These are phyloP conservation scores for Dipus sagitta DNA, from an alignment of 2,797 vertebrate species.

Conservation along the genomic window DNA sequence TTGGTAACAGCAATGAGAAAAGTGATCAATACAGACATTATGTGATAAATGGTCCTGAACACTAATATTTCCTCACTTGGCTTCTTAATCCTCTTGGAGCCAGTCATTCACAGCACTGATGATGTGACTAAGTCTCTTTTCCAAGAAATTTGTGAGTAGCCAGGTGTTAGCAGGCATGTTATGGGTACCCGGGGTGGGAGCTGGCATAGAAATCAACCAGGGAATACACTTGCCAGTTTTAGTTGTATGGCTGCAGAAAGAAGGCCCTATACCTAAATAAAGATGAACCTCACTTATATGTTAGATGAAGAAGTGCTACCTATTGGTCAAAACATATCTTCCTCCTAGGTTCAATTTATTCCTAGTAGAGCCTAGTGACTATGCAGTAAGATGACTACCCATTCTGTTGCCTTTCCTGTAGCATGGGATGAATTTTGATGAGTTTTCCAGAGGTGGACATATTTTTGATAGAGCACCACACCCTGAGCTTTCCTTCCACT, in stretches of 20 bases:
- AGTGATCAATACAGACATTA: background rate
- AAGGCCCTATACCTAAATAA: background rate
- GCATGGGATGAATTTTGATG: background rate
- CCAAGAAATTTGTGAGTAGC: background rate
- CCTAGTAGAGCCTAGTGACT: background rate
- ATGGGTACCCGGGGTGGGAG: background rate
- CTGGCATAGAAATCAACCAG: slow-evolving; percentile 1
- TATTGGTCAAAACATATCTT: background rate
- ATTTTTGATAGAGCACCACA: slow-evolving; percentile 25
- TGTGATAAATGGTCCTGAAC: slow-evolving; percentile 25
- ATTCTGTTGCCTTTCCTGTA: background rate
- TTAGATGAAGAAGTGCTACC: background rate
- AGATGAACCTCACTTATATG: background rate
- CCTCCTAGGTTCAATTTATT: background rate
- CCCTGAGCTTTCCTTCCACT: slow-evolving; percentile 3
- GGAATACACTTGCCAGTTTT: background rate
- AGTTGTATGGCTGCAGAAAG: background rate
- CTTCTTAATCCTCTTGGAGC: slow-evolving; percentile 54
- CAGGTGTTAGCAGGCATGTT: background rate
- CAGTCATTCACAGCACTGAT: slow-evolving; percentile 23
- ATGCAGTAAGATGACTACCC: background rate
- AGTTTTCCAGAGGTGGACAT: background rate
- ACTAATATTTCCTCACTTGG: slow-evolving; percentile 61
- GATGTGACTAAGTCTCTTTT: background rate
- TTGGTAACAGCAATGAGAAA: background rate